Conservation (phyloP, 2,888 invertebrate species). For the Halictus ligatus region DNA sequence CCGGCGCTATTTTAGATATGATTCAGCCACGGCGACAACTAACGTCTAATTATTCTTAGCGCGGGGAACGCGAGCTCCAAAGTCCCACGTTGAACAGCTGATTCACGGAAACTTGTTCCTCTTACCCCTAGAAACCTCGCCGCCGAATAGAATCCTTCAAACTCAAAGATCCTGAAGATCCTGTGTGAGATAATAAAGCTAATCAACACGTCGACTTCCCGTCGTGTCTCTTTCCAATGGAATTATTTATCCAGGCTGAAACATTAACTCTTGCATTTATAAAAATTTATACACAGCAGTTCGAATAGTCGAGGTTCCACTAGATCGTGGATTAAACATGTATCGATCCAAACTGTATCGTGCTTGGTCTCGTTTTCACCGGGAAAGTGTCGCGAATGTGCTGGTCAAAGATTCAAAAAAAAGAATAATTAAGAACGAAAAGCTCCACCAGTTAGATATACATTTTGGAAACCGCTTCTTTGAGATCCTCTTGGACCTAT, state of each 20-base stretch:
- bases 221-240: no score
- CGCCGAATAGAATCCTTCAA: background rate
- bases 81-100: conserved; percentile 59
- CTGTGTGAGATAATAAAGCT: background rate
- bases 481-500: no score
- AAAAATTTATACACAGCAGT: no score
- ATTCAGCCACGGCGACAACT: conserved; percentile 66
- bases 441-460: background rate
- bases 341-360: background rate
- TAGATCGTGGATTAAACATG: background rate
- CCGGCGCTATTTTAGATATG: conserved; percentile 71
- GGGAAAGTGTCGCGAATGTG: background rate
- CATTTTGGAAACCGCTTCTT: no score
- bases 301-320: background rate
- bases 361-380: background rate
- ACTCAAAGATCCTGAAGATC: background rate
- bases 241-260: background rate
- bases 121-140: background rate
- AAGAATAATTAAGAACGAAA: background rate
- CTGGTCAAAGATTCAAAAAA: background rate
- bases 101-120: conserved; percentile 51
- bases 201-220: background rate
- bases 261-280: no score
- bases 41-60: conserved; percentile 73
- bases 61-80: conserved; percentile 34